Conservation (phyloP, 2,888 invertebrate species). For the Plagodis dolabraria region DNA sequence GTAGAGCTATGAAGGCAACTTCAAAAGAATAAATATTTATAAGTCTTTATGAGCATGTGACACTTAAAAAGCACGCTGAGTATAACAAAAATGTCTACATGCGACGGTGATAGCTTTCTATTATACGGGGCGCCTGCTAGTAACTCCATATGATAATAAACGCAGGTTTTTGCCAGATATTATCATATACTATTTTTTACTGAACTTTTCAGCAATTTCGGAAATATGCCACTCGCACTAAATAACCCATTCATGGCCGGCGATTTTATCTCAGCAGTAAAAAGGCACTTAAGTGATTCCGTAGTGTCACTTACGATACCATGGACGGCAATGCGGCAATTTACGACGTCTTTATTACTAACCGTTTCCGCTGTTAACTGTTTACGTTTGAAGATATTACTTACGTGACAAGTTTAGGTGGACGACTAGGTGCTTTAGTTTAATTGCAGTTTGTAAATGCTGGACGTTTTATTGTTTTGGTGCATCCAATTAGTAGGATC, state of each 20-base stretch:
- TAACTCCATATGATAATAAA: no score
- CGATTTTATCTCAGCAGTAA: slow-evolving; percentile 36
- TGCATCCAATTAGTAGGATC: background rate
- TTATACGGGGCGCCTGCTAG: no score
- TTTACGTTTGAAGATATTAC: slow-evolving; percentile 13
- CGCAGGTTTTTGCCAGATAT: no score
- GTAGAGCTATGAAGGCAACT: no score
- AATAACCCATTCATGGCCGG: slow-evolving; percentile 17
- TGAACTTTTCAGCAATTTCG: slow-evolving; percentile 2
- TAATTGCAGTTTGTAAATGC: background rate
- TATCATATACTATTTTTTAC: background rate
- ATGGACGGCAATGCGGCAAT: slow-evolving; percentile 20
- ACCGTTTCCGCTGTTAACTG: slow-evolving; percentile 20
- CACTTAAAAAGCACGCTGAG: no score
- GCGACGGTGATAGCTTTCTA: no score
- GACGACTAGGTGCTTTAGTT: background rate
- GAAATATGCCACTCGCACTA: slow-evolving; percentile 13
- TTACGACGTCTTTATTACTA: slow-evolving; percentile 23
- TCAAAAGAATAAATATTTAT: no score
- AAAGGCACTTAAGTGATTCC: slow-evolving; percentile 38
- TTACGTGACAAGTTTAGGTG: background rate
- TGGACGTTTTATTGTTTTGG: background rate
- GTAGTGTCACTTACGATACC: slow-evolving; percentile 24
- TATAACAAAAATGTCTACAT: no score
- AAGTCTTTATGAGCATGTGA: no score